Percentiles rank a stretch among this genome's conserved stretches.
Evolutionary conservation across 2,113 vertebrate species (phyloP).

Genomic region (Dipodomys stephensi): DNA sequence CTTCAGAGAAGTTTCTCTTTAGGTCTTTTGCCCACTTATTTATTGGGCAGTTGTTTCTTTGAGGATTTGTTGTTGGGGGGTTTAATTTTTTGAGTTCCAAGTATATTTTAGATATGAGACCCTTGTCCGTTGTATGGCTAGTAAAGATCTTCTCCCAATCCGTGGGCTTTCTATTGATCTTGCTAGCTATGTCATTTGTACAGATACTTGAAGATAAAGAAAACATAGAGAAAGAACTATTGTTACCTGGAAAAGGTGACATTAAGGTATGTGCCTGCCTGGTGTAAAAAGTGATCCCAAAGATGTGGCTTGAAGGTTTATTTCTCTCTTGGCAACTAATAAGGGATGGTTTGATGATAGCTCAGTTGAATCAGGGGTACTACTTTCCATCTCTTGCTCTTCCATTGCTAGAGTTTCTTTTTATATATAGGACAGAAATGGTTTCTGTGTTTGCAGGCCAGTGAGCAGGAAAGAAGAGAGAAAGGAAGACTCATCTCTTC

Average conservation of each 20-base stretch:
- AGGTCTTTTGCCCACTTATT: no score
- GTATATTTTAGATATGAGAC: no score
- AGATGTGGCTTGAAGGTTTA: neutral
- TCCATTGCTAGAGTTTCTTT: neutral
- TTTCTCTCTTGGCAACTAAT: neutral
- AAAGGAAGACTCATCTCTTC: neutral
- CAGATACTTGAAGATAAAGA: no score
- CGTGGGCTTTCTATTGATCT: no score
- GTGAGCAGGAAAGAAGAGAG: neutral
- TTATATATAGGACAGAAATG: neutral
- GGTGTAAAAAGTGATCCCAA: neutral
- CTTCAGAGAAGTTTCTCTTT: no score
- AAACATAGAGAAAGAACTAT: neutral
- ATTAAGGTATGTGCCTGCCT: neutral
- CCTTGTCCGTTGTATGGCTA: no score
- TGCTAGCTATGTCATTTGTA: no score
- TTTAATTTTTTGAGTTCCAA: no score
- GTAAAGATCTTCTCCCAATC: no score
- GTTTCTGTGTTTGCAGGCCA: neutral
- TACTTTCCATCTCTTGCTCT: neutral
- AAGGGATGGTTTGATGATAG: neutral
- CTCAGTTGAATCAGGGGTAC: neutral
- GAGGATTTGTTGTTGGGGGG: no score
- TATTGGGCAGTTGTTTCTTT: no score
- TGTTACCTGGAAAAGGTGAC: neutral